Base-by-base conservation (phyloP, 2,797 vertebrate species). In the Echiichthys vipera region DNA sequence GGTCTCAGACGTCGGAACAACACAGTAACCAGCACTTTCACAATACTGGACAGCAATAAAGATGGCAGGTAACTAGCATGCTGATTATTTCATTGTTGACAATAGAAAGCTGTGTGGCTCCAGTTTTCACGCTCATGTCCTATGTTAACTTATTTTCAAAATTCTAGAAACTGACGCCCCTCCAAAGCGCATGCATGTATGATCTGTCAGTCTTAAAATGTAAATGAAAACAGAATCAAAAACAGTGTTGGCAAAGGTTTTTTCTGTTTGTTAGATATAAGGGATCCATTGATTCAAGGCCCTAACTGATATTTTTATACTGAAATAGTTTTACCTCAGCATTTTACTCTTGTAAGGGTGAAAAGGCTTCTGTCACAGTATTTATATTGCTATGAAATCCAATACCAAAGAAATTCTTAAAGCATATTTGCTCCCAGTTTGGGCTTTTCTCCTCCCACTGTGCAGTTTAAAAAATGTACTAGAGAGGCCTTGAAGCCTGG, bases 41-140 rank as follows among this genome's bases (percentile, higher is more conserved):
- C 73, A 22, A 65, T 89, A 64, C 79, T 92, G 83, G 91, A 93
- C 89, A 87, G 78, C 85, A 89, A 91, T 74, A 88, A 88, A 64
- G 93, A 92, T 40, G 90, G 87, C 55, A 89, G 92, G 91, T 93
- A 87, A 91, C 74, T 53, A 47, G 66, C 32, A 62, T 4, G 20
- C 34, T 61, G 20, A 53, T 50, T 8, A n/a, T 64, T 69, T 53
- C 15, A 36, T 50, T 0, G 0, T 29, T 30, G 15, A 57, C 39
- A 11, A 2, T n/a, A 40, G 43, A 49, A 39, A 66, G 37, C 30
- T 58, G 43, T 34, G 17, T 65, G 4, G 20, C 30, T 51, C 5
- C 14, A 36, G 13, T 53, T 58, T 73, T 66, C 13, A 17, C 39
- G 2, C 24, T 51, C 30, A n/a, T 37, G 22, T 13, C 10, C 12